Conservation (phyloP, 2,113 vertebrate genomes). For the Stercorarius parasiticus region DNA sequence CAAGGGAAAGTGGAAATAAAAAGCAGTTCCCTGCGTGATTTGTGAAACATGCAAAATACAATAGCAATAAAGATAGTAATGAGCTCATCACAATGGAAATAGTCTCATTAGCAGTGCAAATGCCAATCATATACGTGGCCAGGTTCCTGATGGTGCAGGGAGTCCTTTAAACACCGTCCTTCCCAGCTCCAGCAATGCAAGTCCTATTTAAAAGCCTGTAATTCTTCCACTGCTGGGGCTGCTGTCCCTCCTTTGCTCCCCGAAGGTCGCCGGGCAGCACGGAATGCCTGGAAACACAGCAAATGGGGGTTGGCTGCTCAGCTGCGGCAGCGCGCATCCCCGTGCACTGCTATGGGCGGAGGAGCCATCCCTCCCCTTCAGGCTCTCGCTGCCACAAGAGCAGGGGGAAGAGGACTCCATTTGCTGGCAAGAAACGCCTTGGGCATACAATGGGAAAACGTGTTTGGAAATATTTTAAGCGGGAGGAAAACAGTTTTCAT, state of each 20-base stretch:
- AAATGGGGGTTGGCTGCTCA: background rate
- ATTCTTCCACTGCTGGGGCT: background rate
- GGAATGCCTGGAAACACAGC: fast-evolving
- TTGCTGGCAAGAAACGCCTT: background rate
- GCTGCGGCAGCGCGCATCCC: background rate
- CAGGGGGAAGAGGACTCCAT: background rate
- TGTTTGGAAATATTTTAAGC: background rate
- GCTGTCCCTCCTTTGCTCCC: background rate
- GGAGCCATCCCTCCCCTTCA: background rate
- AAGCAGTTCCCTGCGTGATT: background rate
- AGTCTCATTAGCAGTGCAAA: conserved; percentile 45
- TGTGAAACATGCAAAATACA: conserved; percentile 48
- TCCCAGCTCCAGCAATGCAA: background rate
- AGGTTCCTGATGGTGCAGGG: background rate
- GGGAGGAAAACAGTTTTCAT: background rate
- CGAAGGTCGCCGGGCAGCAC: background rate
- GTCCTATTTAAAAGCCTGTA: background rate
- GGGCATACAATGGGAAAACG: background rate
- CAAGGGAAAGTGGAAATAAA: conserved; percentile 1
- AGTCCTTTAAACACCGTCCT: background rate
- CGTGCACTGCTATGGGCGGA: background rate
- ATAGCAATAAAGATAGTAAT: conserved; percentile 53
- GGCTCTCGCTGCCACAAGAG: background rate
- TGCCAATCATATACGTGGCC: background rate
- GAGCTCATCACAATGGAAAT: conserved; percentile 40